These are phyloP conservation scores for Cardiocondyla obscurior DNA, from an alignment of 1,140 invertebrate genomes.

Conservation along the genomic window DNA sequence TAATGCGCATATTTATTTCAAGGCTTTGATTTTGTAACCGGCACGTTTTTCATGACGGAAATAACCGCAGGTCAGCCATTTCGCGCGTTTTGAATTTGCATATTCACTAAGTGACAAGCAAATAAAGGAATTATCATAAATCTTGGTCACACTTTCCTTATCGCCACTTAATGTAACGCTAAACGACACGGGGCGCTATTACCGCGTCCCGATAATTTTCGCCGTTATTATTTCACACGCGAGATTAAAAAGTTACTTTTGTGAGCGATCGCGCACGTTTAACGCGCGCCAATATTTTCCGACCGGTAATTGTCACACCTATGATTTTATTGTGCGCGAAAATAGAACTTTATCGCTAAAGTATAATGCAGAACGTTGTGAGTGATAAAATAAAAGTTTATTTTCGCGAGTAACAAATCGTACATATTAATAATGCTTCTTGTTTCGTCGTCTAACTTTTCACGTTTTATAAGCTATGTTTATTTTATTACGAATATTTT, in stretches of 20 bases:
- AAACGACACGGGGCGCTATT: background rate
- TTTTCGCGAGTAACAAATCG: background rate
- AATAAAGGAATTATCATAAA: constrained; percentile 38
- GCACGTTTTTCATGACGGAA: background rate
- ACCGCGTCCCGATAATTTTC: background rate
- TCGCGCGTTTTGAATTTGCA: background rate
- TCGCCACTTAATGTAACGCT: constrained; percentile 12
- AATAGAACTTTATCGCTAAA: background rate
- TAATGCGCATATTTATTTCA: background rate
- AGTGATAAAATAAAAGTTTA: background rate
- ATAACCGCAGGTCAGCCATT: background rate
- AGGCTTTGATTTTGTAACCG: background rate
- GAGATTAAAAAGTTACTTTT: constrained; percentile 12
- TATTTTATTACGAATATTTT: background rate
- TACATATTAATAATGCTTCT: no score
- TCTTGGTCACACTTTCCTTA: constrained; percentile 1
- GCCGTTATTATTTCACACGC: background rate
- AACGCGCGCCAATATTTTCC: background rate
- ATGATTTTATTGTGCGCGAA: no score
- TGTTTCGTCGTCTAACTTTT: background rate
- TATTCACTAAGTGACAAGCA: constrained; percentile 18
- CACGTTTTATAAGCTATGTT: background rate
- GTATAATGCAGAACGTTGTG: background rate
- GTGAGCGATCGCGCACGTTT: background rate
- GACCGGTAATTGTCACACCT: no score